Base-by-base conservation (phyloP, 2,797 vertebrate genomes). In the Crenichthys baileyi region DNA sequence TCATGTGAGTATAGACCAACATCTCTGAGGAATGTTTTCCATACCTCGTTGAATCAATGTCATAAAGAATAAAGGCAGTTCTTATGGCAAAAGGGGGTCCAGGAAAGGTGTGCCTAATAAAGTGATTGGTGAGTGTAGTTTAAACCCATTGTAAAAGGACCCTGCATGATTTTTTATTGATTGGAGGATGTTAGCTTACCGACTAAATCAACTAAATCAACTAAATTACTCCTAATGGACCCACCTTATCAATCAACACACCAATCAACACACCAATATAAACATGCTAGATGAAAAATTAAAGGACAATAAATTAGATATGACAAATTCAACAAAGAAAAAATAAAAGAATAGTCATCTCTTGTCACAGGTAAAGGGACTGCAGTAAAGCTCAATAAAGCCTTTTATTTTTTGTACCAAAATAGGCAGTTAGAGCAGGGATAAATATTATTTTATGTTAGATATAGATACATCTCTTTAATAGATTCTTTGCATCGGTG, bases 391-490 rank as follows among this genome's bases (percentile, higher is more conserved):
- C 95, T 98, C 96, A 96, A 97, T 96, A 96, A 96, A 96, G 95
- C 96, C 95, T 93, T 96, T 96, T 96, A 96, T 91, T 91, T 87
- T 96, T 92, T 87, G 97, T 98, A 99, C 97, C 97, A 99, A 99
- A 99, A 99, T 99, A 99, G 97, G 97, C 98, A 98, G 97, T 98
- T 94, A 97, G 97, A 96, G 95, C 95, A 97, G 97, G 97, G 97
- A 98, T 98, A 97, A 97, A 98, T 98, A 97, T 92, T 89, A 93
- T 87, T 91, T 91, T 95, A 96, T 96, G 96, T 97, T 97, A 97
- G 97, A 97, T 92, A 93, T 93, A 93, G 87, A 91, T 90, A 87
- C 89, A 97, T 98, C 96, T 97, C 94, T 96, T 88, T 91, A 94
- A 94, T 94, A 92, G 89, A 93, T 94, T 96, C 95, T 96, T 96